Evolutionary conservation across 1,140 invertebrate species (phyloP).

Genomic region (Sminthurinus signatus): DNA sequence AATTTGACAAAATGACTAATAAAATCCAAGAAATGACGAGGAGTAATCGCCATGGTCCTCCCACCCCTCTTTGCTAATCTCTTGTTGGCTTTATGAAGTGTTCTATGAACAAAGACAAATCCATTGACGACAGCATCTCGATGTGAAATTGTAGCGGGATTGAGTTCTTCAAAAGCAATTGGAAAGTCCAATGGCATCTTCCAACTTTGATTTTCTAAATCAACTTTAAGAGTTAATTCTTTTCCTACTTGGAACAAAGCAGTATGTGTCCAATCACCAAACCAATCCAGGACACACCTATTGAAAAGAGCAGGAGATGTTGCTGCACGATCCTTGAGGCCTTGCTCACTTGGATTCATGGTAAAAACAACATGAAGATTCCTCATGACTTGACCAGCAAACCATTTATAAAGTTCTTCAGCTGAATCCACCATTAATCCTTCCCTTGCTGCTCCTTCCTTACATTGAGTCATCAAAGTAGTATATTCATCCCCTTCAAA

Average conservation of each 20-base stretch:
- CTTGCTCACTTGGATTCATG: constrained; percentile 98
- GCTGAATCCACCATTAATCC: constrained; percentile 97
- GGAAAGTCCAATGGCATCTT: constrained; percentile 81
- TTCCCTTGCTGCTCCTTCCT: constrained; percentile 95
- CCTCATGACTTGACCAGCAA: constrained; percentile 96
- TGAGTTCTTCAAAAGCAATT: constrained; percentile 64
- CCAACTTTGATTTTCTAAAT: constrained; percentile 76
- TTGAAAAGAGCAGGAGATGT: constrained; percentile 99
- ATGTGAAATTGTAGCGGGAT: constrained; percentile 69
- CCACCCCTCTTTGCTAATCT: constrained; percentile 83
- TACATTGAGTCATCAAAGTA: constrained; percentile 98
- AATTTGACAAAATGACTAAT: constrained; percentile 99
- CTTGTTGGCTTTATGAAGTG: constrained; percentile 87
- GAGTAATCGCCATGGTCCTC: constrained; percentile 94
- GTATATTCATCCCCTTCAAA: constrained; percentile 96
- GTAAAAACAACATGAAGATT: constrained; percentile 99
- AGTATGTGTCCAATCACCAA: constrained; percentile 98
- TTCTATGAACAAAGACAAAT: constrained; percentile 97
- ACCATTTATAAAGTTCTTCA: constrained; percentile 98
- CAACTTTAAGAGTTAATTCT: constrained; percentile 55
- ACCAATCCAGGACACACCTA: constrained; percentile 99
- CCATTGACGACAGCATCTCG: constrained; percentile 95
- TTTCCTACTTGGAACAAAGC: constrained; percentile 73
- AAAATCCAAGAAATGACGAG: constrained; percentile 97
- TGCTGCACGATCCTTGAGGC: constrained; percentile 93